Conservation (phyloP, 2,113 vertebrate genomes). For the Coracopsis vasa region DNA sequence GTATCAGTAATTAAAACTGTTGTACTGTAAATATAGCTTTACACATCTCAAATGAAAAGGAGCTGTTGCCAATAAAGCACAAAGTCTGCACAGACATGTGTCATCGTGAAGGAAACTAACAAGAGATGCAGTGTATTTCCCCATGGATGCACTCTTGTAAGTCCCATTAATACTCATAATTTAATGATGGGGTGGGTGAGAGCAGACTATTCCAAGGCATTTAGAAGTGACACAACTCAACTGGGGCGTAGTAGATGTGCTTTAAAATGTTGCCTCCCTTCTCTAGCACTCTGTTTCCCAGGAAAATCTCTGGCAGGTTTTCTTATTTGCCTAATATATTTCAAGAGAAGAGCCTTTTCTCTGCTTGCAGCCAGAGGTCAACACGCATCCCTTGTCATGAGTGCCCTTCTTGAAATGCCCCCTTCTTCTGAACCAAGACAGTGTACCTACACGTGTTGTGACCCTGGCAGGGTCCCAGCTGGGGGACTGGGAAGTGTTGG, state of each 20-base stretch:
- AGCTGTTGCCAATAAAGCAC: slow-evolving; percentile 34
- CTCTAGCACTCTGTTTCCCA: background rate
- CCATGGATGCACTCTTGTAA: background rate
- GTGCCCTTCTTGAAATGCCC: background rate
- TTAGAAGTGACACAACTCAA: background rate
- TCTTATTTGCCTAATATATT: background rate
- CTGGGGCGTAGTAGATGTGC: background rate
- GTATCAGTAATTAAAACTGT: slow-evolving; percentile 35
- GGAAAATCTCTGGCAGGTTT: background rate
- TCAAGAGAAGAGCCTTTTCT: background rate
- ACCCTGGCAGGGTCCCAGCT: background rate
- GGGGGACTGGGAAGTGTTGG: background rate
- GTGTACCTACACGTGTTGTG: background rate
- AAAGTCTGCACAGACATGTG: background rate
- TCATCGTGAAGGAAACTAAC: background rate
- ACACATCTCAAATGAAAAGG: slow-evolving; percentile 3
- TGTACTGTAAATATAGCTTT: slow-evolving; percentile 41
- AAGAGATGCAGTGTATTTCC: background rate
- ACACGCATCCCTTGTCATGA: background rate
- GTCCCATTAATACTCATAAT: slow-evolving; percentile 23
- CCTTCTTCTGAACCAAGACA: background rate
- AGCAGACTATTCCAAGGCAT: background rate
- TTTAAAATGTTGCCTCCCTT: background rate
- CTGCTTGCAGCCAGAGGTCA: background rate
- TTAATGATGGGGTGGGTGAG: background rate